Base-by-base conservation (phyloP, 2,113 vertebrate genomes). In the western clawed frog (Xenopus tropicalis) region DNA sequence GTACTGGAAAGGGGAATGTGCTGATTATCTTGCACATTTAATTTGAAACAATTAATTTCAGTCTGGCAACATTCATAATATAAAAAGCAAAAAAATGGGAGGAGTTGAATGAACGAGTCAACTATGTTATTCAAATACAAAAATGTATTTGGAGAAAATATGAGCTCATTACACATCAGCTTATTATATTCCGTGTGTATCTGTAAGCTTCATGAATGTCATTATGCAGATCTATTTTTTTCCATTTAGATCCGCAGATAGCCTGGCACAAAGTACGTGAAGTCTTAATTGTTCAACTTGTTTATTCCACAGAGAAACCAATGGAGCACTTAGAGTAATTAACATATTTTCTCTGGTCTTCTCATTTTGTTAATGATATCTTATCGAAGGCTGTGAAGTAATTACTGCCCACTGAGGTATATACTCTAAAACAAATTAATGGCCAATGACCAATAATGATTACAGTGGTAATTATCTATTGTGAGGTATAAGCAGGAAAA, bases 361-460 rank as follows among this genome's bases (percentile, higher is more conserved):
- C 86, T 88, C 83, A 89, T 91, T 91, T 89, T 87, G 85, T 86
- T 91, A 90, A 91, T 89, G 88, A 83, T 89, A 89, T 83, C 70
- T 86, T 85, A 89, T 83, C 86, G 84, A 89, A 88, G 84, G 76
- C 83, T 84, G 80, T 84, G 80, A 74, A 83, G 81, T 89, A 88
- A 89, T 90, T 90, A 88, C 86, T 89, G 87, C 84, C 84, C 85
- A 87, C 83, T 77, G 85, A 92, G 87, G 87, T 91, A 88, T 73
- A 78, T 82, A 81, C 23, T 78, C 84, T 78, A 80, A 86, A 89
- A 86, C 85, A 88, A 89, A 89, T 89, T 90, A 91, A 89, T 90
- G 88, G 85, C 87, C 88, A 88, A 87, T 89, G 90, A 90, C 86
- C 87, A 90, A 85, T 85, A 90, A 86, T 80, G 80, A 87, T 88